These are phyloP conservation scores for Anguilla japonica DNA, from an alignment of 2,113 vertebrate species.

Conservation along the genomic window DNA sequence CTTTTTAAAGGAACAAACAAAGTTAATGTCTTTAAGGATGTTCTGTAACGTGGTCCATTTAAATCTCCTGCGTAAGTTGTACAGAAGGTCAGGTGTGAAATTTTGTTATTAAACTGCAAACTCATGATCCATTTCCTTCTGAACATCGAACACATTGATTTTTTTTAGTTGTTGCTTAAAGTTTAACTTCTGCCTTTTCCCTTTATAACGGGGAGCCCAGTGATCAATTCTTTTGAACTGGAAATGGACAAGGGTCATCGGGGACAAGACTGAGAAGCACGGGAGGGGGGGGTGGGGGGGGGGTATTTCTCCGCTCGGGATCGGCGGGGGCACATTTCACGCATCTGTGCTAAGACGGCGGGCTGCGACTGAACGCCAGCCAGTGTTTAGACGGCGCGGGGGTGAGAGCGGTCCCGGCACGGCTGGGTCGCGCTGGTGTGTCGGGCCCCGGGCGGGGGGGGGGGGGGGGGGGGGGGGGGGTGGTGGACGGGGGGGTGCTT, in stretches of 20 bases:
- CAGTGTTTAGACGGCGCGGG: constrained; percentile 53
- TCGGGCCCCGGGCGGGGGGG: constrained; percentile 26
- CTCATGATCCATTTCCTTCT: not conserved
- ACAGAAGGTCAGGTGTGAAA: not conserved
- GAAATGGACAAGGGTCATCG: not conserved
- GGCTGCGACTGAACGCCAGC: constrained; percentile 56
- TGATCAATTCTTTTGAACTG: no score
- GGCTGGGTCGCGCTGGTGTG: constrained; percentile 53
- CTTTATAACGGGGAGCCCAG: not conserved
- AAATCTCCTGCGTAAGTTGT: not conserved
- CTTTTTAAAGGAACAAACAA: no score
- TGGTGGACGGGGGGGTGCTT: constrained; percentile 37
- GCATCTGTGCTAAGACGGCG: constrained; percentile 50
- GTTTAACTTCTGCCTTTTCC: constrained; percentile 26
- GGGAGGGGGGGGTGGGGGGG: constrained; percentile 31
- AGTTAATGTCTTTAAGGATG: no score
- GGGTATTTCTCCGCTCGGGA: constrained; percentile 16
- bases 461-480: constrained; percentile 22
- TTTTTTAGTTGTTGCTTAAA: no score
- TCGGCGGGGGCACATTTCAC: constrained; percentile 50
- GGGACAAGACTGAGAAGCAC: constrained; percentile 21
- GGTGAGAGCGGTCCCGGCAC: constrained; percentile 68
- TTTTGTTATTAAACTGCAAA: not conserved
- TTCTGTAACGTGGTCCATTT: not conserved
- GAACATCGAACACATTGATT: not conserved